Conservation (phyloP, 1,140 invertebrate species). For the Drosophila lacteicornis region DNA sequence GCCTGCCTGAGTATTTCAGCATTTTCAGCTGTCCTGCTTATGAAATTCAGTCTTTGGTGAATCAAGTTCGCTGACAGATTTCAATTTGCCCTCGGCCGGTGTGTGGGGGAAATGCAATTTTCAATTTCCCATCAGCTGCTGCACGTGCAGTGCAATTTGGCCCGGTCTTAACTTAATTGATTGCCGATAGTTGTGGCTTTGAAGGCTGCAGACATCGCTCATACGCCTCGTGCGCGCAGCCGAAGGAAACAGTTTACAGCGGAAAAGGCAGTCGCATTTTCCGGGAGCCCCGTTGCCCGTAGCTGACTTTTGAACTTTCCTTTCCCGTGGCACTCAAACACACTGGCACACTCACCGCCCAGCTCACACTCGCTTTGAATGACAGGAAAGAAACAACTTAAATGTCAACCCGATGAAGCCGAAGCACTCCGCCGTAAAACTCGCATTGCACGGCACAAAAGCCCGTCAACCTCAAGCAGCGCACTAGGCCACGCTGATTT, state of each 20-base stretch:
- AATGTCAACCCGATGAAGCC: constrained; percentile 79
- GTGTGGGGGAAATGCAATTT: constrained; percentile 33
- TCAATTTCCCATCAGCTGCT: constrained; percentile 35
- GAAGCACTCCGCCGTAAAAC: constrained; percentile 78
- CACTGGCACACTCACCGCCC: constrained; percentile 3
- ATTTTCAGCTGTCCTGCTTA: constrained; percentile 47
- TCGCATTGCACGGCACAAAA: constrained; percentile 68
- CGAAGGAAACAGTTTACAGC: neutral
- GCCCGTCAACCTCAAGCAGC: constrained; percentile 77
- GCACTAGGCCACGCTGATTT: constrained; percentile 80
- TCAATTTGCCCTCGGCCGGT: constrained; percentile 19
- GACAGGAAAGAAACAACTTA: constrained; percentile 64
- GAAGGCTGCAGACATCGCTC: constrained; percentile 19
- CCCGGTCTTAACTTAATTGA: constrained; percentile 37
- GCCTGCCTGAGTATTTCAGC: constrained; percentile 41
- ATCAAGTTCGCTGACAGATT: constrained; percentile 40
- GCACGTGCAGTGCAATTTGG: constrained; percentile 38
- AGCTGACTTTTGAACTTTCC: constrained; percentile 42
- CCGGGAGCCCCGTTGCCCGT: constrained; percentile 2
- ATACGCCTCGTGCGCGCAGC: constrained; percentile 10
- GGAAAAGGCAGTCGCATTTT: constrained; percentile 17
- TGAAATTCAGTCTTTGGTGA: constrained; percentile 49
- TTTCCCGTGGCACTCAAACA: constrained; percentile 13
- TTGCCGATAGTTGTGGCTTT: constrained; percentile 43
- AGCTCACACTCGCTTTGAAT: constrained; percentile 12